Base-by-base conservation (phyloP, 2,797 vertebrate species). In the Steatocranus sp. region DNA sequence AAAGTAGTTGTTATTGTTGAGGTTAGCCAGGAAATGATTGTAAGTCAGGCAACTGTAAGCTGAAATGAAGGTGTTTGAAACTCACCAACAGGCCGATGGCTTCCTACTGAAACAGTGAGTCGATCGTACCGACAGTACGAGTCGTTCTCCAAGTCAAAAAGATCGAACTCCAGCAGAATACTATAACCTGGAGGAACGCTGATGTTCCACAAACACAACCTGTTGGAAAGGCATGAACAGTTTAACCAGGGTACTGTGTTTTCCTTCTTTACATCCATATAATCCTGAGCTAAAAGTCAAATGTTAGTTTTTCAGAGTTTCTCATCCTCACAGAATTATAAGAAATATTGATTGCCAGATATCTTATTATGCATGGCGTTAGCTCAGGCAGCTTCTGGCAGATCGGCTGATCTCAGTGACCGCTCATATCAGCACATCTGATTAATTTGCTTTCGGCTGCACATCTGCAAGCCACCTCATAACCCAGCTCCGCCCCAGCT, bases 121-220 rank as follows among this genome's bases (percentile, higher is more conserved):
- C 82, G 93, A 61, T 94, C 83, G 81, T 93, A 84, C 89, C 87
- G 53, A 96, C 93, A 56, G 91, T 91, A 63, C 87, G 93, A 84
- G 87, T 96, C 95, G 8, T 94, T 86, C 83, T 98, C 97, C 76
- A 96, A 46, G 79, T 97, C 94, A 27, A 97, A 95, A 82, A 85
- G 83, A 56, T 94, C 89, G 81, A 98, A 97, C 82, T 6, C 86
- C 87, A 98, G 76, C 34, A 96, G 84, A 46, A 97, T 83, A 2
- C 93, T 87, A 70, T 88, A 93, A 54, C 91, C 91, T 66, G 93
- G 90, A 79, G 95, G 93, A 53, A 92, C 95, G 32, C 48, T 15
- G 1, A 98, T 79, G 6, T 85, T 95, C 97, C 97, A 98, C 32
- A 94, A 53, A 90, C 96, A 97, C 51, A 95, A 73, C 85, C 97